These are phyloP conservation scores for Lasioglossum marginatum DNA, from an alignment of 2,888 invertebrate genomes.

Conservation along the genomic window DNA sequence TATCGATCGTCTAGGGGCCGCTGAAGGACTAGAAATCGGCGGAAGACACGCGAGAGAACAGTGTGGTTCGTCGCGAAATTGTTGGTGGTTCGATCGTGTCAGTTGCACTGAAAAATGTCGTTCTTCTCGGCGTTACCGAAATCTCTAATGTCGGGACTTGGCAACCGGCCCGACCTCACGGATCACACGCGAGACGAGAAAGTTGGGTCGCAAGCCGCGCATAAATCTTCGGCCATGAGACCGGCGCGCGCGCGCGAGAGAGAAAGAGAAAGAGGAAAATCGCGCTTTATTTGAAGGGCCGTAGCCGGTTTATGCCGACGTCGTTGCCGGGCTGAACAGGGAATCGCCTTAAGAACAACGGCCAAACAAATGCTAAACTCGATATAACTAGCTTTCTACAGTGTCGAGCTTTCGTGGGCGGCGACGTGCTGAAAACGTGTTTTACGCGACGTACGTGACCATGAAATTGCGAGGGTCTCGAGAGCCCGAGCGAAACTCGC, in stretches of 20 bases:
- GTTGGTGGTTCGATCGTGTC: conserved; percentile 28
- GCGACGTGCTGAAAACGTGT: conserved; percentile 73
- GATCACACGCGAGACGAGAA: conserved; percentile 47
- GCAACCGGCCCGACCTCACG: conserved; percentile 45
- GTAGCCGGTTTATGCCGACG: conserved; percentile 47
- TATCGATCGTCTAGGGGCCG: too few species aligned
- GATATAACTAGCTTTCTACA: conserved; percentile 66
- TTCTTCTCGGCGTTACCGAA: conserved; percentile 21
- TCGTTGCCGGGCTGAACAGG: conserved; percentile 28
- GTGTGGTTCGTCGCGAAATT: not conserved
- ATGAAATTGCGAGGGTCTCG: conserved; percentile 64
- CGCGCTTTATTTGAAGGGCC: conserved; percentile 60
- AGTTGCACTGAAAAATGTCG: conserved; percentile 34
- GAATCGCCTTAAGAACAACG: conserved; percentile 51
- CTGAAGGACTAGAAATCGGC: not conserved
- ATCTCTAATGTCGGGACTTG: conserved; percentile 47
- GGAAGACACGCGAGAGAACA: not conserved
- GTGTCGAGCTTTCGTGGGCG: conserved; percentile 47
- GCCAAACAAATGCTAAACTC: conserved; percentile 69
- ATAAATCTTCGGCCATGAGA: conserved; percentile 63
- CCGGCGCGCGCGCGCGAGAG: not conserved
- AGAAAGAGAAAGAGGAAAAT: not conserved
- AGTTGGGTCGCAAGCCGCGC: conserved; percentile 54
- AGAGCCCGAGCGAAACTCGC: conserved; percentile 7
- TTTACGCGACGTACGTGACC: conserved; percentile 80